These are phyloP conservation scores for Scrobipalpa atriplicella DNA, from an alignment of 2,888 invertebrate species.

Conservation along the genomic window DNA sequence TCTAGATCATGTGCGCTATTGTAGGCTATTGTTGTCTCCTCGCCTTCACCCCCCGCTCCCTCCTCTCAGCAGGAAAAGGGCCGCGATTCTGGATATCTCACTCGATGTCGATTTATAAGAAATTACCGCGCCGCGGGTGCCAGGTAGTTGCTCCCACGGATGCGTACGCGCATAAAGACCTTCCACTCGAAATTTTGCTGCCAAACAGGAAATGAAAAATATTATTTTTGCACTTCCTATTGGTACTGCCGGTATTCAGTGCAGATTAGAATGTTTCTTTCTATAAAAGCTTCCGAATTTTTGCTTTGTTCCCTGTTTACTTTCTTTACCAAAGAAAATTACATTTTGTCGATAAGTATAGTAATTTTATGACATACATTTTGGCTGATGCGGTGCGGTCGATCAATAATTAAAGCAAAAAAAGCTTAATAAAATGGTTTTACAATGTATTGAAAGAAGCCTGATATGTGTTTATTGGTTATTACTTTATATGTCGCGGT, in stretches of 20 bases:
- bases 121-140: constrained; percentile 73
- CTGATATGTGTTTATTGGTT: constrained; percentile 68
- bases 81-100: constrained; percentile 72
- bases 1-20: constrained; percentile 81
- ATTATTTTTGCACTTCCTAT: constrained; percentile 68
- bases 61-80: constrained; percentile 56
- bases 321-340: constrained; percentile 54
- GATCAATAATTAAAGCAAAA: constrained; percentile 58
- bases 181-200: constrained; percentile 60
- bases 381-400: constrained; percentile 39
- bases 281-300: constrained; percentile 48
- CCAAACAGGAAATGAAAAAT: constrained; percentile 79
- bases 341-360: constrained; percentile 48
- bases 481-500: constrained; percentile 50
- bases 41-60: constrained; percentile 41
- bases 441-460: constrained; percentile 66
- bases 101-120: constrained; percentile 81
- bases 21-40: constrained; percentile 60
- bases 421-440: constrained; percentile 50
- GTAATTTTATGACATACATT: background rate
- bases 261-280: constrained; percentile 47
- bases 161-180: constrained; percentile 63
- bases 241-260: constrained; percentile 47
- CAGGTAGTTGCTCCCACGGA: constrained; percentile 80
- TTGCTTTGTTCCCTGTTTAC: constrained; percentile 46